Evolutionary conservation across 2,113 vertebrate genomes (phyloP), one percentile per base, ranked within the genome.

Genomic region (Petrocephalus microphthalmus): DNA sequence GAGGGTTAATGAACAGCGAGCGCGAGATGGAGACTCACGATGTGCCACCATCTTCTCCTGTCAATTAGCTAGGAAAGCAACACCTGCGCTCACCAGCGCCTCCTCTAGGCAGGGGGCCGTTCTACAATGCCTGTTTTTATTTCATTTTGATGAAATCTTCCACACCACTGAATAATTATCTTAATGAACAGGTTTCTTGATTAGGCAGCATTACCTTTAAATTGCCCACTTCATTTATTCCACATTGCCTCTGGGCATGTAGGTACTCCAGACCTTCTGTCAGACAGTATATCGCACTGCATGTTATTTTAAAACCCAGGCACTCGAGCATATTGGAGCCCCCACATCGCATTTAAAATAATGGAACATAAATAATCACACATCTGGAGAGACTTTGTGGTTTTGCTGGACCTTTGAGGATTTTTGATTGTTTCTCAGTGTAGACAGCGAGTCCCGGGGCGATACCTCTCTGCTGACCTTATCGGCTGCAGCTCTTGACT

Each of bases 11-110:
- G 84, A 54, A 7, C n/a, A 7, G 29, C 29, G 11, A 49, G 37
- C 0, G 15, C 2, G 37, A 37, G 33, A 42, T 7, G 49, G 84
- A 85, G 84, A 56, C 22, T 20, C 17, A 13, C 3, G 93, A 95
- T 93, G 94, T 95, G 94, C 93, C 95, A 95, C 95, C 95, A 94
- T 95, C 94, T 94, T 91, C 93, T 94, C 90, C 93, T 95, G 92
- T 90, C 92, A 91, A 95, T 95, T 94, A 94, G 94, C 92, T 64
- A 91, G 92, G 67, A 81, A 85, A 92, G 92, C 91, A 89, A 91
- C 93, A 91, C 91, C 91, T 93, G 91, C 84, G 92, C 91, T 56
- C 89, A 37, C 57, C 22, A 19, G 53, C 33, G 51, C n/a, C 84
- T 89, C 87, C 29, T 60, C 90, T 89, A 89, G 90, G 90, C 88